These are phyloP conservation scores for Hycleus phaleratus DNA, from an alignment of 1,140 invertebrate species.

Conservation along the genomic window DNA sequence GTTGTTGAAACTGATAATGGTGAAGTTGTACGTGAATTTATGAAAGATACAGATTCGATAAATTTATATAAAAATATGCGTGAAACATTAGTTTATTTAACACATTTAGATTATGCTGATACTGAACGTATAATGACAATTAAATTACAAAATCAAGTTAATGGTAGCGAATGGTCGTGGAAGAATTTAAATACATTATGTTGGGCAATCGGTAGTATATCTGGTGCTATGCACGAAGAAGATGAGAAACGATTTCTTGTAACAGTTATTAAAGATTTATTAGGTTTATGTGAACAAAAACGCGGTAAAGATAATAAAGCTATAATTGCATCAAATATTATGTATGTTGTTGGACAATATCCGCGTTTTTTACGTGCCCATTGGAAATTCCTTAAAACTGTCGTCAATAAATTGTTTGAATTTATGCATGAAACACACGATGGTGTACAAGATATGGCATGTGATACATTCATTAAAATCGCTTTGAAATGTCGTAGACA, in stretches of 20 bases:
- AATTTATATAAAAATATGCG: conserved; percentile 99
- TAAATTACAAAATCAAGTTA: conserved; percentile 98
- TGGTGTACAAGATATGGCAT: conserved; percentile 99
- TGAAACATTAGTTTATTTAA: conserved; percentile 97
- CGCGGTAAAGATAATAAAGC: conserved; percentile 99
- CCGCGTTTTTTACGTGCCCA: conserved; percentile 97
- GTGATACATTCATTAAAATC: conserved; percentile 99
- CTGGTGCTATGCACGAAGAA: conserved; percentile 97
- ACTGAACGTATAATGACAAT: conserved; percentile 99
- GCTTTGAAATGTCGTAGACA: conserved; percentile 97
- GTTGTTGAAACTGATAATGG: conserved; percentile 99
- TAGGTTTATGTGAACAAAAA: conserved; percentile 98
- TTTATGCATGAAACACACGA: conserved; percentile 99
- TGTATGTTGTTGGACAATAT: conserved; percentile 99
- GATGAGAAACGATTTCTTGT: conserved; percentile 99
- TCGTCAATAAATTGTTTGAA: conserved; percentile 99
- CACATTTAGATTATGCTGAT: conserved; percentile 96
- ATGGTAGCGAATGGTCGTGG: conserved; percentile 99
- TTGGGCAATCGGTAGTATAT: conserved; percentile 99
- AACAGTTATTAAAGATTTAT: conserved; percentile 97
- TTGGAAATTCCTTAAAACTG: conserved; percentile 99
- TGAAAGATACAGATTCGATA: conserved; percentile 99
- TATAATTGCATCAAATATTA: conserved; percentile 99
- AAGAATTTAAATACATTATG: conserved; percentile 99
- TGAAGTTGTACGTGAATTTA: conserved; percentile 98